Evolutionary conservation across 2,113 vertebrate genomes (phyloP).

Genomic region (Thalassoma bifasciatum): DNA sequence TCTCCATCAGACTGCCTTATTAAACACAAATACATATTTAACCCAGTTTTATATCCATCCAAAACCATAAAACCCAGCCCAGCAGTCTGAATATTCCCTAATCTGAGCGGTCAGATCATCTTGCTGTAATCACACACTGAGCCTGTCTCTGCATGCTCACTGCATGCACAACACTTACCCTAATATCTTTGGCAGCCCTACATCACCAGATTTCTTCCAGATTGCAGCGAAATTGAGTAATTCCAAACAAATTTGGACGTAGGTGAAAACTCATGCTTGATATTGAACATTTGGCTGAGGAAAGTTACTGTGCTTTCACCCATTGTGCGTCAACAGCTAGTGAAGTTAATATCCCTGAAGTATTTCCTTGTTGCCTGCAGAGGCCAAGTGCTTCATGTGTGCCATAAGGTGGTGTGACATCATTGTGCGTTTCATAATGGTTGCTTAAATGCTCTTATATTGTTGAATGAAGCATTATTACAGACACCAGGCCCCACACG

Average conservation of each 20-base stretch:
- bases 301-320: conserved; percentile 44
- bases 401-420: conserved; percentile 63
- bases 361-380: conserved; percentile 47
- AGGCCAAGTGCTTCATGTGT: conserved; percentile 28
- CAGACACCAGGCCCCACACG: conserved; percentile 47
- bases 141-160: conserved; percentile 36
- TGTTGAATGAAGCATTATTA: conserved; percentile 46
- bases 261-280: conserved; percentile 62
- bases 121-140: not conserved
- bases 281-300: conserved; percentile 37
- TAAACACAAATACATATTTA: not conserved
- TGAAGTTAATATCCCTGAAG: conserved; percentile 61
- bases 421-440: conserved; percentile 51
- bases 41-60: not conserved
- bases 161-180: conserved; percentile 42
- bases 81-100: conserved; percentile 2
- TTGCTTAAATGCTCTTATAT: conserved; percentile 29
- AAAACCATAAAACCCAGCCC: not conserved
- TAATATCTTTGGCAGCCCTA: conserved; percentile 60
- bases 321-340: conserved; percentile 56
- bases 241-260: conserved; percentile 64
- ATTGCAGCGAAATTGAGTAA: conserved; percentile 61
- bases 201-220: conserved; percentile 63
- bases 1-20: not conserved
- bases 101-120: not conserved